phyloP scores from a whole-genome alignment of 2,888 invertebrate genomes.

The Volucella zonaria region DNA sequence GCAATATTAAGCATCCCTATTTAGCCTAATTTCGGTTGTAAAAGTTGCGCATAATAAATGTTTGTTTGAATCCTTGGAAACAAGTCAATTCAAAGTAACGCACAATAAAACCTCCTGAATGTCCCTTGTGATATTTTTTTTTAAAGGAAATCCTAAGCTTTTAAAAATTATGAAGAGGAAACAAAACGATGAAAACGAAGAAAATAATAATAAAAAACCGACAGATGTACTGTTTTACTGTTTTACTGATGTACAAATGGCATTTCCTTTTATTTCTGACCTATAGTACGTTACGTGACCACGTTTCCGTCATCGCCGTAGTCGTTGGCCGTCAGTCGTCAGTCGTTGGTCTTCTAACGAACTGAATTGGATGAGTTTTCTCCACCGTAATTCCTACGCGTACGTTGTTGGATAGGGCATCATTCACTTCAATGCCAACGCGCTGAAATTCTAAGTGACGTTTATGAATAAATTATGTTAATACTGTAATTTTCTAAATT shows the following conservation, averaged over 20 bases:
- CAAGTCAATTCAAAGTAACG: constrained; percentile 33
- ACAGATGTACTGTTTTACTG: constrained; percentile 32
- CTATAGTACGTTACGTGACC: constrained; percentile 19
- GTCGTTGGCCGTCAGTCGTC: neutral
- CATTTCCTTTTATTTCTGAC: constrained; percentile 38
- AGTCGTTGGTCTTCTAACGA: constrained; percentile 16
- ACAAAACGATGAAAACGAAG: constrained; percentile 5
- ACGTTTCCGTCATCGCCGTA: neutral
- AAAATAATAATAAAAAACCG: neutral
- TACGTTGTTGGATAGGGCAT: constrained; percentile 13
- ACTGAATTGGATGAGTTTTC: constrained; percentile 16
- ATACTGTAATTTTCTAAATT: constrained; percentile 79
- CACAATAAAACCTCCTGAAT: constrained; percentile 23
- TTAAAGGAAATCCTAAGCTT: constrained; percentile 27
- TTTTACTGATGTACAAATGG: neutral
- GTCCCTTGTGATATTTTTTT: constrained; percentile 36
- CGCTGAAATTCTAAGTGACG: constrained; percentile 79
- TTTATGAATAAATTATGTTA: constrained; percentile 82
- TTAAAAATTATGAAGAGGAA: constrained; percentile 8
- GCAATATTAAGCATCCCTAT: constrained; percentile 21
- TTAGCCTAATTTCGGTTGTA: constrained; percentile 25
- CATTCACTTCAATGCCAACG: constrained; percentile 52
- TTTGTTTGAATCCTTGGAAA: constrained; percentile 36
- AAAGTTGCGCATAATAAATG: neutral
- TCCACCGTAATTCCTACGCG: constrained; percentile 6